A percentile compares a stretch with the other conserved stretches of the same genome.
These are phyloP conservation scores for Plagodis pulveraria DNA, from an alignment of 2,888 invertebrate genomes.

Conservation along the genomic window DNA sequence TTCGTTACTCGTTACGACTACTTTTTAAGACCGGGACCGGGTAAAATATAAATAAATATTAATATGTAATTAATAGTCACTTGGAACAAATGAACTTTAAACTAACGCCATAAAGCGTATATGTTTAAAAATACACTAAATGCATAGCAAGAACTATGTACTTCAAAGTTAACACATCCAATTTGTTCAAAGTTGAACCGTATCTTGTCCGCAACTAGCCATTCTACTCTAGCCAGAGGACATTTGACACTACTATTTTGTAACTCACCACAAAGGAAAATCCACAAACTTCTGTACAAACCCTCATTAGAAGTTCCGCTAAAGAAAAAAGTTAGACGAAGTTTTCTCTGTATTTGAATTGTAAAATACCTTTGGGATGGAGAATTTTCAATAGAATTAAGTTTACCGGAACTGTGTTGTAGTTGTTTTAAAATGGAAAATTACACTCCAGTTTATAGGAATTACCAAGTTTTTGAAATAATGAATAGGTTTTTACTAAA, in stretches of 20 bases:
- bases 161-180: slow-evolving; percentile 9
- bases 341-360: slow-evolving; percentile 47
- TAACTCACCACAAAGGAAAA: slow-evolving; percentile 17
- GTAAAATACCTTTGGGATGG: slow-evolving; percentile 33
- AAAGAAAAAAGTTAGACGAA: slow-evolving; percentile 37
- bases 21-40: too few relatives aligned
- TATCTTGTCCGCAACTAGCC: slow-evolving; percentile 1
- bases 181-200: neutral
- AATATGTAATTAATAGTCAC: too few relatives aligned
- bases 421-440: slow-evolving; percentile 1
- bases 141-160: neutral
- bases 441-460: too few relatives aligned
- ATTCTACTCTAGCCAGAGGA: slow-evolving; percentile 6
- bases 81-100: too few relatives aligned
- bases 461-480: too few relatives aligned
- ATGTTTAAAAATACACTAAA: neutral
- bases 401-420: slow-evolving; percentile 20
- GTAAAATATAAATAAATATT: too few relatives aligned
- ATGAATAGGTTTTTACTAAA: too few relatives aligned
- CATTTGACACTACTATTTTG: slow-evolving; percentile 9
- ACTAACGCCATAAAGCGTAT: too few relatives aligned
- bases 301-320: slow-evolving; percentile 21
- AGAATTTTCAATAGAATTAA: slow-evolving; percentile 33
- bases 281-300: slow-evolving; percentile 26
- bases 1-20: too few relatives aligned